Evolutionary conservation across 2,888 invertebrate species (phyloP), one percentile per base, ranked within the genome.

Genomic region (Bedellia somnulentella): DNA sequence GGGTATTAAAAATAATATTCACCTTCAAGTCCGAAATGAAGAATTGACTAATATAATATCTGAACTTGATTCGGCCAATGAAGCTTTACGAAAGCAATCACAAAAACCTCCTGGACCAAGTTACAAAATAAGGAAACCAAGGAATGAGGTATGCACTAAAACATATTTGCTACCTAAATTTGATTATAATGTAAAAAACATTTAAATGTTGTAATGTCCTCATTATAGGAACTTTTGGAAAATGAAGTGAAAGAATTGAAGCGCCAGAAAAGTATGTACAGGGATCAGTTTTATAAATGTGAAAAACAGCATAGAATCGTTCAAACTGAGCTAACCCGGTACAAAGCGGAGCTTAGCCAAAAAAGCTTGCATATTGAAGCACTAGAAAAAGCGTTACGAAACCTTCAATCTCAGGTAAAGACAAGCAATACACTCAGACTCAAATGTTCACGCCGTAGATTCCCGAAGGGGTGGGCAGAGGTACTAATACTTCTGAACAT

Each of bases 221-320:
- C n/a, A n/a, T n/a, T n/a, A n/a, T n/a, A n/a, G n/a, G n/a, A n/a
- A n/a, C n/a, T n/a, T n/a, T n/a, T 71, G 13, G 66, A 68, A 43
- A 67, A 57, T 36, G 57, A 59, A 22, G 34, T 73, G 10, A 66
- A 63, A 37, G 64, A 66, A 24, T 64, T 67, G 37, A 61, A 53
- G 36, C 47, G 44, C 28, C 60, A 58, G 33, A 54, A 45, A 29
- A 36, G 37, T 2, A 26, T 49, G 2, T 31, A 62, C 4, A 54
- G 39, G 37, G 61, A 66, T 6, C 55, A 58, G 1, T n/a, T n/a
- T n/a, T n/a, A n/a, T n/a, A n/a, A n/a, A n/a, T n/a, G n/a, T n/a
- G n/a, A n/a, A n/a, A n/a, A n/a, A n/a, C n/a, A n/a, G n/a, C n/a
- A n/a, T n/a, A n/a, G n/a, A n/a, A n/a, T n/a, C n/a, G n/a, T n/a